A percentile compares a stretch with the other conserved stretches of the same genome.
Evolutionary conservation across 2,113 vertebrate species (phyloP).

Genomic region (Cardinalis cardinalis): DNA sequence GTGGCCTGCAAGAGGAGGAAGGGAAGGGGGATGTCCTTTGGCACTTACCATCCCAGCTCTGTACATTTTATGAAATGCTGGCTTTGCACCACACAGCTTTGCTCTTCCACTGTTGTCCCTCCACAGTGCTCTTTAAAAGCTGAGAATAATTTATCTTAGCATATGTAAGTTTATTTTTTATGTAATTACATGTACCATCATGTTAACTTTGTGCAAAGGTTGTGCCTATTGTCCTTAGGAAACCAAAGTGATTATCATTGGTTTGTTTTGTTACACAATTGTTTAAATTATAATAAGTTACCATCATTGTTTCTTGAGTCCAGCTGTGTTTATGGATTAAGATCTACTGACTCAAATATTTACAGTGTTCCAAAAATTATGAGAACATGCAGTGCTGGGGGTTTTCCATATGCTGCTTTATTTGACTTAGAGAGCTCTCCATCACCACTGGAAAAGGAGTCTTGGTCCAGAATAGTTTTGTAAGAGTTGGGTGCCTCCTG

Average conservation of each 20-base stretch:
- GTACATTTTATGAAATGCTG: constrained; percentile 35
- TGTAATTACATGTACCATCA: constrained; percentile 71
- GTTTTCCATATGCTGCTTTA: constrained; percentile 72
- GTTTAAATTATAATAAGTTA: constrained; percentile 81
- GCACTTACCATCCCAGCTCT: constrained; percentile 55
- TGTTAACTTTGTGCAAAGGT: constrained; percentile 72
- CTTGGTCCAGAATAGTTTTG: not conserved
- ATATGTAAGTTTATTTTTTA: constrained; percentile 78
- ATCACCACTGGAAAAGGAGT: constrained; percentile 23
- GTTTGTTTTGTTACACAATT: constrained; percentile 79
- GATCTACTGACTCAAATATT: constrained; percentile 83
- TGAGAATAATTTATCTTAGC: constrained; percentile 75
- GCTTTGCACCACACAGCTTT: constrained; percentile 51
- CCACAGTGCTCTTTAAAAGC: constrained; percentile 70
- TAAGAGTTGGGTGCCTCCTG: not conserved
- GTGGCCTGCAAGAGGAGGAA: constrained; percentile 35
- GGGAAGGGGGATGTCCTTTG: constrained; percentile 21
- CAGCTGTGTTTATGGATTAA: constrained; percentile 85
- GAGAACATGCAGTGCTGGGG: constrained; percentile 74
- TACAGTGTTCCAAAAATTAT: constrained; percentile 77
- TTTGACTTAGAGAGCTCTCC: constrained; percentile 30
- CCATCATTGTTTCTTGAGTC: constrained; percentile 74
- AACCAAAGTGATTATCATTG: constrained; percentile 74
- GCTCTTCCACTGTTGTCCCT: constrained; percentile 7
- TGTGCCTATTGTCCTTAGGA: constrained; percentile 76